These are phyloP conservation scores for Aspiorhynchus laticeps DNA, from an alignment of 2,113 vertebrate genomes.

Conservation along the genomic window DNA sequence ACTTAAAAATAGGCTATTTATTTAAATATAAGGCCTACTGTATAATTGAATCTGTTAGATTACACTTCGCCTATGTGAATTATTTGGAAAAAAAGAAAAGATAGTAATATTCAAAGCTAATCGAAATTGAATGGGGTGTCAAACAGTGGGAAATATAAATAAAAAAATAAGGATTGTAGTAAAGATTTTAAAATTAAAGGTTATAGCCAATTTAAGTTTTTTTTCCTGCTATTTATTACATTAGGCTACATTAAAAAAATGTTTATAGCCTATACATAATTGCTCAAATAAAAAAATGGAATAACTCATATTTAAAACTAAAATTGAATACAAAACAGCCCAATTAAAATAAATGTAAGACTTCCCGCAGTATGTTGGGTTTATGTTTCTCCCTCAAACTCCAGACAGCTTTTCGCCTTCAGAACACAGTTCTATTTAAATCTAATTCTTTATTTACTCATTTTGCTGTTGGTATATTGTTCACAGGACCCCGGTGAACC, in stretches of 20 bases:
- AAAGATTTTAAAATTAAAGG: neutral
- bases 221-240: neutral
- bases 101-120: neutral
- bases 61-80: neutral
- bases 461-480: slow-evolving; percentile 23
- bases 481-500: slow-evolving; percentile 19
- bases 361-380: neutral
- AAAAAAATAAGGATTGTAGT: neutral
- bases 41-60: neutral
- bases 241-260: neutral
- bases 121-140: neutral
- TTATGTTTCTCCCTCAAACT: neutral
- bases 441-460: slow-evolving; percentile 5
- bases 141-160: neutral
- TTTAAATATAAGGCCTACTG: neutral
- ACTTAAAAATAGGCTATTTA: too few species aligned
- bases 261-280: neutral
- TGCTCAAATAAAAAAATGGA: neutral
- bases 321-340: neutral
- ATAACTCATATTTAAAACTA: neutral
- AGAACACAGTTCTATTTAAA: neutral
- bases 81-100: too few species aligned
- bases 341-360: neutral
- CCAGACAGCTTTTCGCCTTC: neutral
- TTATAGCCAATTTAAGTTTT: neutral